A percentile compares a stretch with the other conserved stretches of the same genome.
phyloP scores from a whole-genome alignment of 92 coral and sea anemone genomes.

The Anthopleura xanthogrammica region DNA sequence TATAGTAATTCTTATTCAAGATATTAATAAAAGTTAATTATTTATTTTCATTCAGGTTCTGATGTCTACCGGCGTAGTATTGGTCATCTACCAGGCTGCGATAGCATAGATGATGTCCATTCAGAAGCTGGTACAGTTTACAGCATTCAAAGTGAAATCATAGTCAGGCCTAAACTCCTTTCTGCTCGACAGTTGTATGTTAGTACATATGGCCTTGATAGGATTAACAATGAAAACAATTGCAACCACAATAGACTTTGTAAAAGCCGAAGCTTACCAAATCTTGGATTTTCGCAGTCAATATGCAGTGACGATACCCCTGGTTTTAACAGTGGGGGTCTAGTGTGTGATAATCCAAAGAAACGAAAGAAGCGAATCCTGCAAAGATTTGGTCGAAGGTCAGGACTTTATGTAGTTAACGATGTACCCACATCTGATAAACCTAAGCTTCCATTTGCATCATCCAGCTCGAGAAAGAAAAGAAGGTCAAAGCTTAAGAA shows the following conservation, averaged over 20 bases:
- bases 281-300: slow-evolving; percentile 48
- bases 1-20: neutral
- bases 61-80: slow-evolving; percentile 56
- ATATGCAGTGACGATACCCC: slow-evolving; percentile 27
- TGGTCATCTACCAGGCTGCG: slow-evolving; percentile 35
- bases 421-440: slow-evolving; percentile 66
- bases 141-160: slow-evolving; percentile 72
- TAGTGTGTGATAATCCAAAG: slow-evolving; percentile 45
- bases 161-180: slow-evolving; percentile 62
- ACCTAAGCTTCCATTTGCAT: slow-evolving; percentile 51
- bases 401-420: slow-evolving; percentile 91
- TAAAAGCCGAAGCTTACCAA: slow-evolving; percentile 87
- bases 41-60: slow-evolving; percentile 39
- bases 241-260: slow-evolving; percentile 27
- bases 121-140: slow-evolving; percentile 79
- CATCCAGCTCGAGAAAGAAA: slow-evolving; percentile 45
- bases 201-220: slow-evolving; percentile 66
- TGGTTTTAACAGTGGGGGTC: slow-evolving; percentile 52
- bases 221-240: slow-evolving; percentile 4
- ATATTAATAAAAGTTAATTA: neutral
- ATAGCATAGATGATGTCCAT: slow-evolving; percentile 61
- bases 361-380: slow-evolving; percentile 61
- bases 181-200: slow-evolving; percentile 72
- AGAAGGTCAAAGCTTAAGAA: slow-evolving; percentile 47
- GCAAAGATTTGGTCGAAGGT: slow-evolving; percentile 78